These are phyloP conservation scores for Tetheella fluctuosa DNA, from an alignment of 2,888 invertebrate species.

Conservation along the genomic window DNA sequence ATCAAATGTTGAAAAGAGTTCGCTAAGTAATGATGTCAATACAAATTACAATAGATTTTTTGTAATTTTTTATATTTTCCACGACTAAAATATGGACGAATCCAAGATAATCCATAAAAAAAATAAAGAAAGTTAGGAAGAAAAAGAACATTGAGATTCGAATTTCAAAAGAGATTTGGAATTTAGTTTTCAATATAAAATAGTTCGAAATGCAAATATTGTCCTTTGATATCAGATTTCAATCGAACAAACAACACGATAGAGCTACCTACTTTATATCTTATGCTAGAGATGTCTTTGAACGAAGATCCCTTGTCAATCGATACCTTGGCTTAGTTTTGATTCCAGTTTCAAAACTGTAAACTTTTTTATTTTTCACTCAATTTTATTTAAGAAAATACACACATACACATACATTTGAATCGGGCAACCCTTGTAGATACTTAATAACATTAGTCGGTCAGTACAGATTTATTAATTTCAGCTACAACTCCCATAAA, in stretches of 20 bases:
- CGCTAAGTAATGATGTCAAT: no score
- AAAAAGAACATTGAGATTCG: background rate
- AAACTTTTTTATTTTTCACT: background rate
- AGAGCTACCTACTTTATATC: background rate
- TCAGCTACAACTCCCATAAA: background rate
- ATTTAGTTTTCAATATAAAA: background rate
- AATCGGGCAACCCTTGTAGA: background rate
- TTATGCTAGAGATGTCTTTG: background rate
- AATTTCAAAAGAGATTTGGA: constrained; percentile 3
- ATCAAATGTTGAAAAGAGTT: no score
- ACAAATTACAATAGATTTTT: no score
- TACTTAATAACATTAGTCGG: background rate
- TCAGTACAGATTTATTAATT: background rate
- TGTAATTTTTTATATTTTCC: no score
- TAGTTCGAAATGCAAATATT: constrained; percentile 1
- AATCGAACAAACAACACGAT: background rate
- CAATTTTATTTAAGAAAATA: no score
- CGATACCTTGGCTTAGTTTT: background rate
- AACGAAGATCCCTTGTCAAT: background rate
- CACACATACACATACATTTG: no score
- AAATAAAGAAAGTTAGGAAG: background rate
- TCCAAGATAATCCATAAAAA: background rate
- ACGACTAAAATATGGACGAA: no score
- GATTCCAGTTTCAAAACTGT: no score
- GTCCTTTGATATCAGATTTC: constrained; percentile 1